Base-by-base conservation (phyloP, 2,888 invertebrate genomes). In the Eugnorisma glareosa region DNA sequence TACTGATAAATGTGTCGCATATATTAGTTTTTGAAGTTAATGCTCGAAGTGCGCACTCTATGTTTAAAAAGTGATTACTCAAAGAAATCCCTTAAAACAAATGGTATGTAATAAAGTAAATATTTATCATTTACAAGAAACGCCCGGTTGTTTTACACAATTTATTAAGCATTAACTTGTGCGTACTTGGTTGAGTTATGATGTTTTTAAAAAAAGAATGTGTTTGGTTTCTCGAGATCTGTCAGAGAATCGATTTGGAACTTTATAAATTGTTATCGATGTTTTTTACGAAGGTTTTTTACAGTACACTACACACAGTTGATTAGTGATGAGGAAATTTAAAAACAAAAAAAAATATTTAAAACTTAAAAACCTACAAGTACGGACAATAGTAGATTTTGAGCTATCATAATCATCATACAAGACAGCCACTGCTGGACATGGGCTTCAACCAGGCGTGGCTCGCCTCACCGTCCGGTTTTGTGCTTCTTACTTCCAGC, bases 11-110 rank as follows among this genome's bases (percentile, higher is more conserved):
- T 84, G 77, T 86, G 84, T 88, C 86, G n/a, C 72, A 86, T 87
- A 84, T 76, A 79, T 86, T 77, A 78, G 75, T 73, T 75, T 69
- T 63, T 68, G 35, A 71, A 85, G 74, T 82, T 71, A 83, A 79
- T 85, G 85, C 15, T 66, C 37, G 6, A 11, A 68, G 68, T 64
- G 40, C 70, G 57, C 69, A 83, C 72, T 18, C 78, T 87, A 59
- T 86, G 71, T 77, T 89, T 89, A 89, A 88, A 89, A 83, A 35
- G 77, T 59, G 68, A 86, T 89, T 86, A 89, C 71, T 89, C 81
- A 89, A 28, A 57, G 37, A 80, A 83, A 87, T 86, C 77, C 73
- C 24, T 80, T 77, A 61, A 84, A 86, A 88, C 48, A 70, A 86
- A 88, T 89, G 84, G 31, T 70, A 61, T 7, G 80, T 37, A 80